Evolutionary conservation across 2,888 invertebrate genomes (phyloP), one percentile per base, ranked within the genome.

Genomic region (Drosophila peninsularis): DNA sequence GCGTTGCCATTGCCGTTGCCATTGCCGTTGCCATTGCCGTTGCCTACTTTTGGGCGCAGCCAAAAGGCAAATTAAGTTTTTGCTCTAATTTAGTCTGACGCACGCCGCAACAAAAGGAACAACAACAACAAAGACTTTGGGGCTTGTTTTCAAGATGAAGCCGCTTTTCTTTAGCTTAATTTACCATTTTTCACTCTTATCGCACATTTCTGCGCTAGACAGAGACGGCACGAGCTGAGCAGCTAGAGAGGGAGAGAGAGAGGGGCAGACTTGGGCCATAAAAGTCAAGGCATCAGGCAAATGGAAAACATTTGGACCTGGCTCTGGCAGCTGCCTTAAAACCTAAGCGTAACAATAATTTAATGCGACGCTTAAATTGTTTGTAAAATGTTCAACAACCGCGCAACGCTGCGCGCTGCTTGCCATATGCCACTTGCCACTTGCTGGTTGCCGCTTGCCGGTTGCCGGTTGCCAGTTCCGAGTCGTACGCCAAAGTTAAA

Each of bases 281-380:
- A 88, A 84, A 88, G 80, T 83, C 83, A 86, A 66, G 78, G 62
- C 63, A 58, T 54, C 57, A 66, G 68, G 78, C 69, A 71, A 79
- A 82, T 76, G 72, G 54, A 63, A 68, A 65, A 57, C 73, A 82
- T 63, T 84, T 57, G 75, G 72, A 84, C 67, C 78, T 71, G 62
- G 27, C 55, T 19, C 68, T 68, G 69, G 62, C 78, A 76, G 75
- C 81, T 78, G 87, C 69, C 81, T 83, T 86, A 74, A 85, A 82
- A 80, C 82, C 80, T 82, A 75, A 84, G 80, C 83, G 81, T 81
- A 80, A 78, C 89, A 80, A 89, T 90, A 88, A 89, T 88, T 89
- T 90, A 88, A 90, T 90, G 88, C 88, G 89, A 70, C 83, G 81
- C 85, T 88, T 89, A 81, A 81, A 89, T 88, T 82, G 85, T 89